These are phyloP conservation scores for Actinemys pallida DNA, from an alignment of 2,113 vertebrate species.

Conservation along the genomic window DNA sequence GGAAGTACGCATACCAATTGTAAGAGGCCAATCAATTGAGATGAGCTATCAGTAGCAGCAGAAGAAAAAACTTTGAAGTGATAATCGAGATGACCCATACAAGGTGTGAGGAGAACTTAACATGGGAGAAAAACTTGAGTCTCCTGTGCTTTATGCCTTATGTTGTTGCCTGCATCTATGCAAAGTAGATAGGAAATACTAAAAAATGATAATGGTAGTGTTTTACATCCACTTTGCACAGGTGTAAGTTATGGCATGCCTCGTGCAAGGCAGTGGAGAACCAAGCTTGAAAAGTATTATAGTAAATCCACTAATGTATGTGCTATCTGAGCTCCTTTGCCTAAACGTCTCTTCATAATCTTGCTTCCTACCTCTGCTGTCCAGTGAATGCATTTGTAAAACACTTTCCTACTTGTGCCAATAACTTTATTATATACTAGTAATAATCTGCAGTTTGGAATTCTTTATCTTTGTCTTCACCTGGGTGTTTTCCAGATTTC, in stretches of 20 bases:
- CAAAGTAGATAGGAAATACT: not conserved
- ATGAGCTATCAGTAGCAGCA: no score
- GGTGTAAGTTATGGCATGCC: not conserved
- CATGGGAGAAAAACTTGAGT: not conserved
- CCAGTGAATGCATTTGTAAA: not conserved
- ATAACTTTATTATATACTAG: not conserved
- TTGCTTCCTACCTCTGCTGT: not conserved
- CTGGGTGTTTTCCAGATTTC: not conserved
- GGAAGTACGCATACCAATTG: no score
- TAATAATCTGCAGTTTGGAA: not conserved
- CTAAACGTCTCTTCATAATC: not conserved
- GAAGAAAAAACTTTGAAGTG: no score
- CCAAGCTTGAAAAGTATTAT: not conserved
- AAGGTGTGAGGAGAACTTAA: no score
- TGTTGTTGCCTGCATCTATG: not conserved
- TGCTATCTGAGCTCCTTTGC: conserved; percentile 2
- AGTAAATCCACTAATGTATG: not conserved
- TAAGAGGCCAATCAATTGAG: no score
- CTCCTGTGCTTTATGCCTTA: not conserved
- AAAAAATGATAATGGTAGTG: not conserved
- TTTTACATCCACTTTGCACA: not conserved
- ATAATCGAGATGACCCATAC: no score
- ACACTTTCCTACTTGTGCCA: not conserved
- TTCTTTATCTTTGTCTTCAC: not conserved
- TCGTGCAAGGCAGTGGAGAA: not conserved